Evolutionary conservation across 2,797 vertebrate genomes (phyloP), one percentile per base, ranked within the genome.

Genomic region (Squalus acanthias): DNA sequence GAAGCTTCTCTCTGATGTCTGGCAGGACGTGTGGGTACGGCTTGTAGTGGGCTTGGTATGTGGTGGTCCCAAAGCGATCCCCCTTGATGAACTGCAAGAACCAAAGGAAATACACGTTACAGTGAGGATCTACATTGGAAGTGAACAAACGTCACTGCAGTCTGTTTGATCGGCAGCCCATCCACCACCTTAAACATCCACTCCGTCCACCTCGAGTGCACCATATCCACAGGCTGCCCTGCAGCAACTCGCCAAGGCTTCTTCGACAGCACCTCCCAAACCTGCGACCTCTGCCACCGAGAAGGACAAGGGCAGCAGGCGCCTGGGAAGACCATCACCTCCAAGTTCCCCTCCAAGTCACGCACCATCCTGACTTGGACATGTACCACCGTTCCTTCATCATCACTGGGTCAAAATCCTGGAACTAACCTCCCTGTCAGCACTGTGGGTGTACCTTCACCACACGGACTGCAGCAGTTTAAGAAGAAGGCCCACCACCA

Each of bases 51-150:
- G 96, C 96, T 57, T 96, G 97, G 96, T 97, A 97, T 96, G 97
- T 97, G 97, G 97, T 98, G 97, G 96, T 97, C 96, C 96, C 97
- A 70, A 97, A 97, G 97, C 96, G 96, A 96, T 96, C 96, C 88
- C 98, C 97, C 95, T 96, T 97, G 96, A 96, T 97, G 97, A 98
- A 98, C 98, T 98, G 97, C 96, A 96, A 97, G 72, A 24, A 95
- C 97, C 96, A 97, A 96, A 97, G 97, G 97, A 97, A 97, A 97
- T 96, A 63, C 33, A n/a, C 5, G 3, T 29, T 22, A 22, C 39
- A 9, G 20, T 50, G 74, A 53, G 50, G 50, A 88, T 29, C 5
- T 65, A 63, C 29, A 63, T 4, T 91, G 29, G 88, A 29, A 63
- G 29, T 63, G 1, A 65, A 79, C 74, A 79, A 79, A 20, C n/a